A percentile compares a stretch with the other conserved stretches of the same genome.
Conservation (phyloP, 2,888 invertebrate genomes). For the Osmoderma eremita region DNA sequence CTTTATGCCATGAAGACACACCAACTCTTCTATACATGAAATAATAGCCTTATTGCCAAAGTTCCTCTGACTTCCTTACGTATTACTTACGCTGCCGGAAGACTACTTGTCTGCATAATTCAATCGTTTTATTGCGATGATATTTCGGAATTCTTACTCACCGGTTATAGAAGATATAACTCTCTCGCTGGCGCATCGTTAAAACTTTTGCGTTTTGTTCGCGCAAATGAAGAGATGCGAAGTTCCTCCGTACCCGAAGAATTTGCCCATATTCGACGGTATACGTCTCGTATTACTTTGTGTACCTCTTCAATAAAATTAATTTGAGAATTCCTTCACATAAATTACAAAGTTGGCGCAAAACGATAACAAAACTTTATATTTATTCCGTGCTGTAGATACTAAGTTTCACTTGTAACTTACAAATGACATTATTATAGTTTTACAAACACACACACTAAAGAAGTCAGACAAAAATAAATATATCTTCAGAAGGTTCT, state of each 20-base stretch:
- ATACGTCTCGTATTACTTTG: conserved; percentile 1
- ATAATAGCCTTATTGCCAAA: conserved; percentile 8
- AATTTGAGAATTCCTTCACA: not conserved
- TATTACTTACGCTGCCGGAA: not conserved
- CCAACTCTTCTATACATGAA: not conserved
- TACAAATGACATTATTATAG: too few relatives aligned
- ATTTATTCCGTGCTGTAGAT: too few relatives aligned
- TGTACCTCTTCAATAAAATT: conserved; percentile 2
- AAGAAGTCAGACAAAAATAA: too few relatives aligned
- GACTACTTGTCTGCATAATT: not conserved
- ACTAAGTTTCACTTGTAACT: too few relatives aligned
- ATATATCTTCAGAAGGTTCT: too few relatives aligned
- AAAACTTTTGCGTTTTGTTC: conserved; percentile 8
- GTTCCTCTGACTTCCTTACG: not conserved
- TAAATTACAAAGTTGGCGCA: not conserved
- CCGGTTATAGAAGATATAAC: not conserved
- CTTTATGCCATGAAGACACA: not conserved
- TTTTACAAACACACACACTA: too few relatives aligned
- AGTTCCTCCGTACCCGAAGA: not conserved
- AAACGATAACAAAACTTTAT: too few relatives aligned
- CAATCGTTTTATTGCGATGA: not conserved
- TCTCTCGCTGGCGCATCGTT: conserved; percentile 1
- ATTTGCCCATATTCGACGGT: not conserved
- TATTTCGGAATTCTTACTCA: conserved; percentile 9
- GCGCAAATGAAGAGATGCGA: not conserved